Evolutionary conservation across 2,888 invertebrate genomes (phyloP).

Genomic region (Augiades crinisus): DNA sequence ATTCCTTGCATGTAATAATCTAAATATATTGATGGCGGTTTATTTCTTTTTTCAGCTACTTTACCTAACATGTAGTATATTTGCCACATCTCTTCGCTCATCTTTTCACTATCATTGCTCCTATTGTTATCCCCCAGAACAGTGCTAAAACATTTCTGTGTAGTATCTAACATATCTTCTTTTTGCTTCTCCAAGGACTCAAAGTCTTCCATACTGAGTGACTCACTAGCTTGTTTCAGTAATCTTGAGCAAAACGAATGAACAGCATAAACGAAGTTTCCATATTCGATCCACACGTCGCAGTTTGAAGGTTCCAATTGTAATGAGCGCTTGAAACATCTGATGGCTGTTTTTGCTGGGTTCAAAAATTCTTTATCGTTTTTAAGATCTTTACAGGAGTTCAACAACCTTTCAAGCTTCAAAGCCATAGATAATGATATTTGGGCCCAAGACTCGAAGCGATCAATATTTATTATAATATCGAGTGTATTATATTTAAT

Average conservation of each 20-base stretch:
- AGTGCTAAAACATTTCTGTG: slow-evolving; percentile 89
- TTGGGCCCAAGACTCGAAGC: slow-evolving; percentile 96
- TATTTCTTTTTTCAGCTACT: slow-evolving; percentile 92
- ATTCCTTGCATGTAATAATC: slow-evolving; percentile 91
- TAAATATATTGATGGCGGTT: slow-evolving; percentile 87
- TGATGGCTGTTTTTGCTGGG: slow-evolving; percentile 87
- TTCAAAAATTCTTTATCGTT: slow-evolving; percentile 84
- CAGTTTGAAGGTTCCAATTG: slow-evolving; percentile 87
- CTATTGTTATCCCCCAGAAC: slow-evolving; percentile 83
- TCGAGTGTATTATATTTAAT: slow-evolving; percentile 92
- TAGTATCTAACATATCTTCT: slow-evolving; percentile 88
- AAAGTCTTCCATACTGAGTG: slow-evolving; percentile 87
- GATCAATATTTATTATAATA: slow-evolving; percentile 88
- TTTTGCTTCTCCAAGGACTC: slow-evolving; percentile 88
- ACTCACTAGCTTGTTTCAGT: slow-evolving; percentile 90
- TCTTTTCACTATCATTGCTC: slow-evolving; percentile 74
- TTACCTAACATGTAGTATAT: slow-evolving; percentile 98
- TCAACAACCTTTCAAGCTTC: slow-evolving; percentile 89
- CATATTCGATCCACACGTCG: slow-evolving; percentile 94
- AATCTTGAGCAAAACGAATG: slow-evolving; percentile 95
- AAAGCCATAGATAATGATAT: slow-evolving; percentile 91
- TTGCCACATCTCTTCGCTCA: slow-evolving; percentile 94
- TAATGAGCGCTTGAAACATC: slow-evolving; percentile 91
- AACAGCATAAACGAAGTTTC: slow-evolving; percentile 93
- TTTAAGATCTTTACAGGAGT: slow-evolving; percentile 84